These are phyloP conservation scores for Colistium nudipinnis DNA, from an alignment of 2,113 vertebrate species.

Conservation along the genomic window DNA sequence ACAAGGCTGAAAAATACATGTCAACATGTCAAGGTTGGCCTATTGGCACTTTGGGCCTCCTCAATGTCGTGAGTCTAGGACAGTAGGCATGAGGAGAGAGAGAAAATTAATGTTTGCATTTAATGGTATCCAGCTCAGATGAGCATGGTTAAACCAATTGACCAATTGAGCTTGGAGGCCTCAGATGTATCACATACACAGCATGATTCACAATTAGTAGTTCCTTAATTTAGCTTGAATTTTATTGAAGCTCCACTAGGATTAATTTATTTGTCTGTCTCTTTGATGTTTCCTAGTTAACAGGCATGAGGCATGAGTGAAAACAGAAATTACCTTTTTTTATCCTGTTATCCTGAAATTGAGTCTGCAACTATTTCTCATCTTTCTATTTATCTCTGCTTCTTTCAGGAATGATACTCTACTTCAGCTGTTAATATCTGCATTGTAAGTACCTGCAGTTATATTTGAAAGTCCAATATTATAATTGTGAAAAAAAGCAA, in stretches of 20 bases:
- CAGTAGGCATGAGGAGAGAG: background rate
- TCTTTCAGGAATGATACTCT: slow-evolving; percentile 5
- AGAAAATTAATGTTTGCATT: background rate
- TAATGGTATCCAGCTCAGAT: background rate
- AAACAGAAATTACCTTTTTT: slow-evolving; percentile 42
- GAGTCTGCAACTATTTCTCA: background rate
- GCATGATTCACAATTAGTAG: background rate
- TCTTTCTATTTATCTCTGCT: background rate
- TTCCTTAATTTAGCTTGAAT: background rate
- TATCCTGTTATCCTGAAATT: slow-evolving; percentile 25
- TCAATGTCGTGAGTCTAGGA: background rate
- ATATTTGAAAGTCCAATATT: too few relatives aligned
- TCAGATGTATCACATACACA: background rate
- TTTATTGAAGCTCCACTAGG: background rate
- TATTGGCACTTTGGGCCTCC: background rate
- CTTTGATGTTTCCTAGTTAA: slow-evolving; percentile 52
- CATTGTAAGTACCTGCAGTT: background rate
- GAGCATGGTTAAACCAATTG: background rate
- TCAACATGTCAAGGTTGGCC: background rate
- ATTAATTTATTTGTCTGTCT: slow-evolving; percentile 36
- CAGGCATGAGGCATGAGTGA: slow-evolving; percentile 40
- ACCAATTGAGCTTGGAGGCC: background rate
- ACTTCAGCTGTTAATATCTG: slow-evolving; percentile 7
- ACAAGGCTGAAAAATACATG: background rate
- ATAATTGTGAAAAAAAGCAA: too few relatives aligned